phyloP scores from a whole-genome alignment of 2,113 vertebrate genomes.

The Colaptes auratus region DNA sequence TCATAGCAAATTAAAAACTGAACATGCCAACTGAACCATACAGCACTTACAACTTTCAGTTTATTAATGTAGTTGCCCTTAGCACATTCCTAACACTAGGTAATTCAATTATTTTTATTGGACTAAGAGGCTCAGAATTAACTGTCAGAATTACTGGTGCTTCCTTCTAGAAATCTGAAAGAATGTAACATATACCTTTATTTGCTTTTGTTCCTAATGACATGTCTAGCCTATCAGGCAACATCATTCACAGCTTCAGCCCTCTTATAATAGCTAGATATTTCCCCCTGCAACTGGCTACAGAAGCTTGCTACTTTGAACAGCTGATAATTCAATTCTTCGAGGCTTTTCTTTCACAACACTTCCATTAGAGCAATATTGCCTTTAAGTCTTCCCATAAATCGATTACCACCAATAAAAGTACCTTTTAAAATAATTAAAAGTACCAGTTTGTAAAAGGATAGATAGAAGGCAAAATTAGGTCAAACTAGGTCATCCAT shows the following conservation, averaged over 20 bases:
- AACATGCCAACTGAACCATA: background rate
- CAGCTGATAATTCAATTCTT: constrained; percentile 27
- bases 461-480: constrained; percentile 14
- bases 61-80: background rate
- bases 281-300: background rate
- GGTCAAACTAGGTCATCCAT: constrained; percentile 55
- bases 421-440: constrained; percentile 26
- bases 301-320: background rate
- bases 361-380: background rate
- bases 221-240: background rate
- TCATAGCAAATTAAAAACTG: background rate
- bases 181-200: background rate
- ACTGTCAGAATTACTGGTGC: background rate
- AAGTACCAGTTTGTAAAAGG: background rate
- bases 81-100: background rate
- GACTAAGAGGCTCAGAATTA: background rate
- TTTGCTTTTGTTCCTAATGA: constrained; percentile 6
- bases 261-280: background rate
- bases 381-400: background rate
- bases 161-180: background rate
- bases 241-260: background rate
- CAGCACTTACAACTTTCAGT: background rate
- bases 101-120: background rate
- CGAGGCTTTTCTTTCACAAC: background rate
- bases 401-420: constrained; percentile 34